Base-by-base conservation (phyloP, 2,888 invertebrate genomes). In the Leistus spinibarbis region DNA sequence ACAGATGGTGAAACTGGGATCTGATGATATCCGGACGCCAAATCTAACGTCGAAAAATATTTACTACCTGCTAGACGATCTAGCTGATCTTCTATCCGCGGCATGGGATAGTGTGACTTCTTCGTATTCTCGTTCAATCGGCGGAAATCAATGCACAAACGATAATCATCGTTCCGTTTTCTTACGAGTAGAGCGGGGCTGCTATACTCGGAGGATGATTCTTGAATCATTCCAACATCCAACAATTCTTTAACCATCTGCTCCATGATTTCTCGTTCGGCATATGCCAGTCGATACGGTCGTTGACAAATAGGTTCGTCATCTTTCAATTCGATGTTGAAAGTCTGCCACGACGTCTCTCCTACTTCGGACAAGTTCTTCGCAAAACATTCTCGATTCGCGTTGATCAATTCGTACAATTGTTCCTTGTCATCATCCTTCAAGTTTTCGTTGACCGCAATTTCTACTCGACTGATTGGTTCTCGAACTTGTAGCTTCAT, bases 21-120 rank as follows among this genome's bases (percentile, higher is more conserved):
- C 62, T 82, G 82, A 62, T 78, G 76, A 78, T 80, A 79, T 0
- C 81, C 82, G 0, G 72, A 66, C 4, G 77, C 76, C 65, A 80
- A 63, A 66, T 82, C 81, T 0, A 82, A 60, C 0, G 76, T 76
- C 9, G 80, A 79, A 40, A 79, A 82, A 63, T 76, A 78, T 16
- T 54, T 72, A 13, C 78, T 78, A 3, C 79, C 78, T 1, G 77
- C 56, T 10, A 82, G 20, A 1, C 67, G 24, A 24, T 79, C 76
- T 40, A 80, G 23, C 20, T 79, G 77, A 23, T 82, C 54, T 3
- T 54, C 3, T 54, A 54, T 17, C 4, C 54, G 3, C 16, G 54
- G 81, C 17, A 79, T 76, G 3, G 82, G 24, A 7, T 24, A 24
- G 24, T 24, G 24, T 3, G 24, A 24, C 24, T 4, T 24, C 7